Base-by-base conservation (phyloP, 2,888 invertebrate species). In the Zelleria hepariella region DNA sequence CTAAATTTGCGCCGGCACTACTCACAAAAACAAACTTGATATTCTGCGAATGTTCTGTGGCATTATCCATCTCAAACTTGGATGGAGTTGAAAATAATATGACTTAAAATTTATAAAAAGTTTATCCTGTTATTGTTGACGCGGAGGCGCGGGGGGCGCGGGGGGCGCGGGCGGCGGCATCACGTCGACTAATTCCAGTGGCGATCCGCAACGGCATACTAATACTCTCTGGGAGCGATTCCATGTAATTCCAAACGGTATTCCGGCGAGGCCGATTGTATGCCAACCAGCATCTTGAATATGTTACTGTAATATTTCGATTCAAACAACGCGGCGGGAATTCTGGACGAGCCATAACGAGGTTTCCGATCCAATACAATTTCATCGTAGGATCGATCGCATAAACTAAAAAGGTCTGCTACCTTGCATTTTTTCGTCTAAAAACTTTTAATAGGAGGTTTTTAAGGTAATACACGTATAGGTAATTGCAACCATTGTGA, bases 161-260 rank as follows among this genome's bases (percentile, higher is more conserved):
- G 72, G 68, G 66, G 70, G 68, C 70, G 47, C 7, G 62, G 67
- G 68, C 72, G 5, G 62, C 66, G 68, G 72, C 78, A 75, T 83
- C 83, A 84, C 84, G 81, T 83, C 81, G 76, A 72, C 77, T 85
- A 85, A 87, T 86, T 86, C 85, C 86, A 78, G 76, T 72, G 78
- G 81, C 73, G 78, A 74, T 77, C 80, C 78, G 73, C 72, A 70
- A 64, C 71, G 73, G 87, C 86, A 87, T 87, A 86, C 86, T 86
- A 86, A 87, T 86, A 82, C 74, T 78, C 75, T 72, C 72, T 72
- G 75, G 78, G 76, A 84, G 79, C 79, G 75, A 81, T 80, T 80
- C 77, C 77, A 69, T 83, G 80, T 84, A 82, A 86, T 84, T 78
- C 81, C 78, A 72, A 70, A 68, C 75, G 72, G 73, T 77, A 79